A percentile compares a stretch with the other conserved stretches of the same genome.
These are phyloP conservation scores for Melolontha melolontha DNA, from an alignment of 2,888 invertebrate genomes.

Conservation along the genomic window DNA sequence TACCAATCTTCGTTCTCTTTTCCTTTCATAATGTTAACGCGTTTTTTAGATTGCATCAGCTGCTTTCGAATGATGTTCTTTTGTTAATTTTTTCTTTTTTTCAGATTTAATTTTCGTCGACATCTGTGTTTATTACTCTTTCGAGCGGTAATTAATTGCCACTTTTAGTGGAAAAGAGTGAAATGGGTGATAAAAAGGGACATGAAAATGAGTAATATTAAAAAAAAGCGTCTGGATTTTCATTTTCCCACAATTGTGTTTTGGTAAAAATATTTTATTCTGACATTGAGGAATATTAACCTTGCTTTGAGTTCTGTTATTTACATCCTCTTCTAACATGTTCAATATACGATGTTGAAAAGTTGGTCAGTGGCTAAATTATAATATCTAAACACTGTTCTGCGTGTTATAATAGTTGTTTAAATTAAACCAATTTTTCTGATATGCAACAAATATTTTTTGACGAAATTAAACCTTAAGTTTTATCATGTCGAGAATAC, in stretches of 20 bases:
- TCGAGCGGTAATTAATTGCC: slow-evolving; percentile 25
- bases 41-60: slow-evolving; percentile 5
- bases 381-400: too few species aligned
- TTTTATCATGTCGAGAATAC: too few species aligned
- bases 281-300: too few species aligned
- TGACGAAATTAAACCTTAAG: too few species aligned
- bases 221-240: background rate
- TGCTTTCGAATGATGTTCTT: slow-evolving; percentile 32
- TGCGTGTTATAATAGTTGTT: too few species aligned
- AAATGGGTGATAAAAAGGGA: slow-evolving; percentile 9
- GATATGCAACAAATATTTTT: too few species aligned
- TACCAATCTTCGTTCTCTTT: background rate
- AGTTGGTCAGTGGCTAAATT: too few species aligned
- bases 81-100: slow-evolving; percentile 32
- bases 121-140: slow-evolving; percentile 34
- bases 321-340: too few species aligned
- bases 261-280: background rate
- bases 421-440: too few species aligned
- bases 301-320: too few species aligned
- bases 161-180: slow-evolving; percentile 9
- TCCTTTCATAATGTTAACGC: background rate
- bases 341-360: too few species aligned
- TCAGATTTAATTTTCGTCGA: slow-evolving; percentile 35
- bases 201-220: slow-evolving; percentile 4
- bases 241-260: background rate